These are phyloP conservation scores for Mesembrinibis cayennensis DNA, from an alignment of 2,113 vertebrate species.

Conservation along the genomic window DNA sequence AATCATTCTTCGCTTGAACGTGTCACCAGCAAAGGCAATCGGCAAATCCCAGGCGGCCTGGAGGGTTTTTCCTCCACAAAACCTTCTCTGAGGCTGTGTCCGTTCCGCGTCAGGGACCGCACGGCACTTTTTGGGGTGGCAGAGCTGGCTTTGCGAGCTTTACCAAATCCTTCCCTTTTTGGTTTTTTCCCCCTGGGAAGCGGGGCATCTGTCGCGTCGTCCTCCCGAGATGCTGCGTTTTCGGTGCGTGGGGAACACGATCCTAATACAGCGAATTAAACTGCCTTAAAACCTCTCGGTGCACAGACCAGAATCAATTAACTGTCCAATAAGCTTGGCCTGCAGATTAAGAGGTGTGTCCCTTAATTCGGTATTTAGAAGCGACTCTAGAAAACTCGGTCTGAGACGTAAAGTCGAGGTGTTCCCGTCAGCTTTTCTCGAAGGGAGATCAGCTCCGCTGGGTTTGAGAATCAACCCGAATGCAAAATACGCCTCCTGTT, in stretches of 20 bases:
- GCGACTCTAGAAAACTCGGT: not conserved
- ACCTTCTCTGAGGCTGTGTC: not conserved
- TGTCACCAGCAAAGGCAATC: not conserved
- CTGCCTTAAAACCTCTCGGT: not conserved
- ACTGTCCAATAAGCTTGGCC: not conserved
- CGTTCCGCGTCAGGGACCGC: not conserved
- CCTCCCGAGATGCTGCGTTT: not conserved
- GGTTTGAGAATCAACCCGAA: not conserved
- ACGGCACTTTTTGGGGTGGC: not conserved
- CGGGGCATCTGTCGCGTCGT: not conserved
- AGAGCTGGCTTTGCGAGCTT: not conserved
- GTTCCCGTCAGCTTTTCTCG: not conserved
- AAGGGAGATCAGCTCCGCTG: not conserved
- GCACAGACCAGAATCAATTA: not conserved
- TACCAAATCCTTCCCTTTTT: not conserved
- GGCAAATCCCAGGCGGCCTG: not conserved
- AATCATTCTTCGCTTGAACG: not conserved
- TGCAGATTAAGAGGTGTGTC: accelerated
- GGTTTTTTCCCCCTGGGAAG: not conserved
- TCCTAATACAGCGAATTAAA: not conserved
- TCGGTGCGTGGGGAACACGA: accelerated
- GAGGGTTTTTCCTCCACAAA: not conserved
- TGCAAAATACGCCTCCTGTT: not conserved
- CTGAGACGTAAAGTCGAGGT: not conserved
- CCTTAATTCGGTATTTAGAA: not conserved